Evolutionary conservation across 2,113 vertebrate genomes (phyloP), one percentile per base, ranked within the genome.

Genomic region (Ornithorhynchus anatinus): DNA sequence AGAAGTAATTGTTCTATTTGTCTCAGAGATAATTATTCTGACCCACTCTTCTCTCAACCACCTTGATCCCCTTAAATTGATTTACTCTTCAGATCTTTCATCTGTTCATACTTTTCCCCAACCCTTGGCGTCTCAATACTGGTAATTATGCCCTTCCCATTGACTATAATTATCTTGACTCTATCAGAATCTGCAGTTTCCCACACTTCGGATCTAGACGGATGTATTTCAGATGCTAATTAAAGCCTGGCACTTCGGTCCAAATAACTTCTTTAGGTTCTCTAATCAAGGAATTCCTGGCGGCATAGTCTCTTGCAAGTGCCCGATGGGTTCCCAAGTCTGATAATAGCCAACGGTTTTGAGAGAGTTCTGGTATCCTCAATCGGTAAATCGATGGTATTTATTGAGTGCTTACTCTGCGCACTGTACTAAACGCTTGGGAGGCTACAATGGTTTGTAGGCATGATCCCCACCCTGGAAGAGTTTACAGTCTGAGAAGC

Each of bases 161-260:
- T 78, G 79, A 56, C 70, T 67, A 60, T 57, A 80, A 84, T 84
- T 84, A 82, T 61, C 63, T 59, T 51, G 25, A 39, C 20, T 17
- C 52, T 66, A 47, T 72, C 62, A 54, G 43, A 53, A 50, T 20
- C 47, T 51, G 33, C 44, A 23, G 48, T 77, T 66, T 75, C 67
- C 36, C 53, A 72, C 40, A 61, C 56, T 79, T 74, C 57, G 70
- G 63, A 57, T 27, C 17, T 38, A 22, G 17, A 63, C 0, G 3
- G 59, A 27, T 20, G 47, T 52, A 80, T 17, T 53, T 72, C 67
- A 66, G 67, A 75, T 79, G 52, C 63, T 79, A 80, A 87, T 83
- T 85, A 59, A 2, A 61, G 52, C 60, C 66, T 72, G 29, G 7
- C 33, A 65, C 72, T 85, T 83, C 36, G 62, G 62, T 77, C 77